phyloP scores from a whole-genome alignment of 2,797 vertebrate species.

The Sciurus carolinensis region DNA sequence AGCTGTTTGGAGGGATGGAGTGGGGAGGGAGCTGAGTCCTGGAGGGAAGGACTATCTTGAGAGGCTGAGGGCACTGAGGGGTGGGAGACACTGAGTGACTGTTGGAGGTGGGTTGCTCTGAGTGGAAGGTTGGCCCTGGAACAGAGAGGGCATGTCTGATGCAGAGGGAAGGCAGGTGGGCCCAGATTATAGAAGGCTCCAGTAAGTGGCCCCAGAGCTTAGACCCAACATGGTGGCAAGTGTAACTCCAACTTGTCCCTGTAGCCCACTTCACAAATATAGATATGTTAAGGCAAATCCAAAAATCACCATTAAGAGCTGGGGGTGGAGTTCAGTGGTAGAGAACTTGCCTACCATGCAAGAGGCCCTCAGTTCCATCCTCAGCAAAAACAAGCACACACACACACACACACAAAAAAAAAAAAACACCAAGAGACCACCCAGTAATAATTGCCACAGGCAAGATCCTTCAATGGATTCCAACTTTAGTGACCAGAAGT shows the following conservation, averaged over 20 bases:
- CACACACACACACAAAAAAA: too few species aligned
- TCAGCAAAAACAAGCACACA: background rate
- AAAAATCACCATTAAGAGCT: background rate
- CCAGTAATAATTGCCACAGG: background rate
- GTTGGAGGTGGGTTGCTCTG: background rate
- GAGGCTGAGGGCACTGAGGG: background rate
- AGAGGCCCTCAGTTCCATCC: background rate
- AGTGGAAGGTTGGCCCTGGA: background rate
- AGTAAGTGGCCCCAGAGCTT: background rate
- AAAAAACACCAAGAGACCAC: background rate
- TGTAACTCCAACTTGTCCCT: background rate
- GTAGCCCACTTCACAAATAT: background rate
- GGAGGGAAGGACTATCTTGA: background rate
- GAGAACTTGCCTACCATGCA: too few species aligned
- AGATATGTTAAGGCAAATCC: background rate
- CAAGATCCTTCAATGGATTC: background rate
- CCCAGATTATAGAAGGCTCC: background rate
- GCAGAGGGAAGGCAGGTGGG: background rate
- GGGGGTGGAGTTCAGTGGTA: too few species aligned
- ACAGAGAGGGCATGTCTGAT: background rate
- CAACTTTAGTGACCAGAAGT: background rate
- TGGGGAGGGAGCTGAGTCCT: background rate
- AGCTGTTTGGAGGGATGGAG: background rate
- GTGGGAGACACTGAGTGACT: background rate
- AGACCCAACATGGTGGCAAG: fast-evolving